These are phyloP conservation scores for Fulica atra DNA, from an alignment of 2,113 vertebrate species.

Conservation along the genomic window DNA sequence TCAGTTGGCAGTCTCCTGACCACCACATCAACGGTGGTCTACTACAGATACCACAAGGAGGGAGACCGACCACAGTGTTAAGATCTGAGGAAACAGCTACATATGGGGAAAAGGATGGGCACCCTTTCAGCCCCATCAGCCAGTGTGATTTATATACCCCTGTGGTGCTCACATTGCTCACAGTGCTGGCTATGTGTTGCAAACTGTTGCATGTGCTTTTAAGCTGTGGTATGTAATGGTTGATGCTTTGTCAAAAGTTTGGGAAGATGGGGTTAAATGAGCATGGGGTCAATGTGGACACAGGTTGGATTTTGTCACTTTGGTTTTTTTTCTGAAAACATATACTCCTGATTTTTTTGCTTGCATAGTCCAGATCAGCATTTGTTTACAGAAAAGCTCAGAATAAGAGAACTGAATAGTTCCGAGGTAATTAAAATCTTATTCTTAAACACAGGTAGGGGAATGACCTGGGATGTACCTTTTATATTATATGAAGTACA, in stretches of 20 bases:
- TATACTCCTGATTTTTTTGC: background rate
- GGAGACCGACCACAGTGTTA: background rate
- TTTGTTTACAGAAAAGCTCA: background rate
- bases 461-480: background rate
- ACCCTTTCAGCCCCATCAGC: background rate
- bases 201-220: background rate
- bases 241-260: background rate
- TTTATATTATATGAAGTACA: background rate
- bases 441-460: background rate
- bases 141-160: fast-evolving
- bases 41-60: background rate
- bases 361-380: background rate
- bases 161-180: no score
- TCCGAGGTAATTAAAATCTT: slow-evolving; percentile 31
- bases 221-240: background rate
- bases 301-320: background rate
- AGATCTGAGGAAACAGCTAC: background rate
- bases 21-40: background rate
- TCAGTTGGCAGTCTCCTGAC: background rate
- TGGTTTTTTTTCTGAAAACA: background rate
- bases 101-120: background rate
- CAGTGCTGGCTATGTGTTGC: fast-evolving
- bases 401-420: background rate
- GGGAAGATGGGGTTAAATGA: background rate
- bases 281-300: background rate